Evolutionary conservation across 2,113 vertebrate genomes (phyloP).

Genomic region (Ibidorhyncha struthersii): DNA sequence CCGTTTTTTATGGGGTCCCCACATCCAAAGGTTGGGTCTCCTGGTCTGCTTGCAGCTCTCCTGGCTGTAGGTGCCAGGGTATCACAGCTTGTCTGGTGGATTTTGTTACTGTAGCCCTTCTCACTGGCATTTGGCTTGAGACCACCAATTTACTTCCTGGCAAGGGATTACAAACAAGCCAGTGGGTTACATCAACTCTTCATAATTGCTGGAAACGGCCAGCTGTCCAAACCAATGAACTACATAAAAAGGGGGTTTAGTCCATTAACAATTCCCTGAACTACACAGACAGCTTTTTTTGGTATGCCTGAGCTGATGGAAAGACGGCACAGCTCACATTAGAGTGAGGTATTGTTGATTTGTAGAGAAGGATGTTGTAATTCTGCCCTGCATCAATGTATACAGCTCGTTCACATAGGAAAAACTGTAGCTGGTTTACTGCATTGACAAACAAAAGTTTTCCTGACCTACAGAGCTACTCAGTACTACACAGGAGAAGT

Average conservation of each 20-base stretch:
- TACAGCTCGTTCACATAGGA: rapidly evolving
- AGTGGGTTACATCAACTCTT: neutral
- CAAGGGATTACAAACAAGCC: neutral
- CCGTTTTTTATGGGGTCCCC: rapidly evolving
- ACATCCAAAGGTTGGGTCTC: neutral
- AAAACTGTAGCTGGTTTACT: neutral
- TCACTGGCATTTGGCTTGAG: neutral
- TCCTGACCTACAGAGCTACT: neutral
- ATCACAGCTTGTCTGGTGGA: neutral
- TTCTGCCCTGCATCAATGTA: neutral
- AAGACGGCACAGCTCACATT: neutral
- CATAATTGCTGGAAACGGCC: neutral
- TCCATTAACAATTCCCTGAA: neutral
- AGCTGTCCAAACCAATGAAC: neutral
- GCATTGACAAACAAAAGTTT: neutral
- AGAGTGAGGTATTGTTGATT: neutral
- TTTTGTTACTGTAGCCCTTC: neutral
- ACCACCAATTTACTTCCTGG: neutral
- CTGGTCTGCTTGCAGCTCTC: neutral
- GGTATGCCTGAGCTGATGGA: neutral
- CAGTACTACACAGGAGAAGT: neutral
- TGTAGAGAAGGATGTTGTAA: neutral
- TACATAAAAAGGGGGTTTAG: neutral
- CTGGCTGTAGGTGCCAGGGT: neutral
- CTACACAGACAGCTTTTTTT: neutral